Conservation (phyloP, 2,888 invertebrate genomes). For the Sycophila texana region DNA sequence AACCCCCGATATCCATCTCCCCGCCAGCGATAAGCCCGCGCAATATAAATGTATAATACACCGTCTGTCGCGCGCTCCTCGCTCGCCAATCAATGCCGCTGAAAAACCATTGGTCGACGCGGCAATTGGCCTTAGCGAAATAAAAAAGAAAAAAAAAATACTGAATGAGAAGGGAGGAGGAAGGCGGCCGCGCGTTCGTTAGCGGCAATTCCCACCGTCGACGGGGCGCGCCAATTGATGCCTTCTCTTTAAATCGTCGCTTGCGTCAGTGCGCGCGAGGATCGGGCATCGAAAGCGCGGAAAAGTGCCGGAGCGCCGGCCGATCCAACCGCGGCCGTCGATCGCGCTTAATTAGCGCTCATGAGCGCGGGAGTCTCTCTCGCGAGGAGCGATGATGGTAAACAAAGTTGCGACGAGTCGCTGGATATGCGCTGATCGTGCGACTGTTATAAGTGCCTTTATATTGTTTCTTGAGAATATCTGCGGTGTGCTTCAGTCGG, state of each 20-base stretch:
- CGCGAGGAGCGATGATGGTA: background rate
- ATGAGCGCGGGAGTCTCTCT: background rate
- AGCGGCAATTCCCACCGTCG: slow-evolving; percentile 46
- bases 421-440: no score
- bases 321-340: slow-evolving; percentile 1
- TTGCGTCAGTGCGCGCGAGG: slow-evolving; percentile 24
- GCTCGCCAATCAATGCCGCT: slow-evolving; percentile 24
- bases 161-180: background rate
- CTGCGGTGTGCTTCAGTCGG: no score
- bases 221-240: slow-evolving; percentile 28
- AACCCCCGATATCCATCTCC: no score
- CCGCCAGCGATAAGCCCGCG: no score
- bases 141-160: slow-evolving; percentile 10
- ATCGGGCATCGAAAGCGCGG: slow-evolving; percentile 18
- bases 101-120: slow-evolving; percentile 41
- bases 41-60: no score
- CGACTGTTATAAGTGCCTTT: no score
- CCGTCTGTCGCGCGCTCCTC: background rate
- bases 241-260: slow-evolving; percentile 24
- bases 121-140: slow-evolving; percentile 31
- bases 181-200: slow-evolving; percentile 45
- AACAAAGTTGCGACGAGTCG: no score
- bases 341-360: background rate
- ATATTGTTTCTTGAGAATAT: no score
- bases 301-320: background rate